A percentile compares a stretch with the other conserved stretches of the same genome.
phyloP scores from a whole-genome alignment of 2,113 vertebrate species.

The Platichthys flesus region DNA sequence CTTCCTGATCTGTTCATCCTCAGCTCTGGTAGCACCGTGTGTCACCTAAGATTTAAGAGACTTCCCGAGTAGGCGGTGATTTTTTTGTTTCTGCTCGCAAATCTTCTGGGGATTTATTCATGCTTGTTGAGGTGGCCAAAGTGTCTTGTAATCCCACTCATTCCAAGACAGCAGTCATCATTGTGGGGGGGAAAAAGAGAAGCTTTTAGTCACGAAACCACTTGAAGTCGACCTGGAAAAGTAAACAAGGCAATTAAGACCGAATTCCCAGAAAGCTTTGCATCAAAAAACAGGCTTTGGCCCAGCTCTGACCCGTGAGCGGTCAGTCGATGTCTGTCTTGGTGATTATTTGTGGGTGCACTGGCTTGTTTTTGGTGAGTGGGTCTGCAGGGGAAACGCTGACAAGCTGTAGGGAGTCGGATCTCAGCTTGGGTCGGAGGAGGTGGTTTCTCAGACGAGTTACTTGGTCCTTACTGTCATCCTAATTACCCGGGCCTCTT shows the following conservation, averaged over 20 bases:
- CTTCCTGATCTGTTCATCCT: not conserved
- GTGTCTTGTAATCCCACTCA: constrained; percentile 36
- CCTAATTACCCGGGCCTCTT: constrained; percentile 5
- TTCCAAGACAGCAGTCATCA: constrained; percentile 48
- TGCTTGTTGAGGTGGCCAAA: constrained; percentile 1
- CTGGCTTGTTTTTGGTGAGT: constrained; percentile 21
- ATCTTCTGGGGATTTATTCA: constrained; percentile 25
- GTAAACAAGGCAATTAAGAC: constrained; percentile 62
- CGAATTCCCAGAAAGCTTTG: constrained; percentile 62
- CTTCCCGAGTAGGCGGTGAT: not conserved
- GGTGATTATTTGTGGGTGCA: constrained; percentile 22
- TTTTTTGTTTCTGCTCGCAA: constrained; percentile 9
- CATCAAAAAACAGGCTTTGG: constrained; percentile 46
- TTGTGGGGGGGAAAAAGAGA: constrained; percentile 3
- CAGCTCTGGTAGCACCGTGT: not conserved
- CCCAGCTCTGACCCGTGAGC: constrained; percentile 47
- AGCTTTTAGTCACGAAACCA: constrained; percentile 48
- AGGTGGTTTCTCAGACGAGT: not conserved
- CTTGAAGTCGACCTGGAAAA: constrained; percentile 57
- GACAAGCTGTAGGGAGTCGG: constrained; percentile 13
- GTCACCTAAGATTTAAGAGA: constrained; percentile 10
- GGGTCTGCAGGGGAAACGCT: constrained; percentile 25
- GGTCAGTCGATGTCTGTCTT: constrained; percentile 23
- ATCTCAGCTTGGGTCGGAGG: not conserved
- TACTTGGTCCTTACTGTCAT: not conserved